phyloP scores from a whole-genome alignment of 1,140 invertebrate species.

The Bombus vancouverensis region DNA sequence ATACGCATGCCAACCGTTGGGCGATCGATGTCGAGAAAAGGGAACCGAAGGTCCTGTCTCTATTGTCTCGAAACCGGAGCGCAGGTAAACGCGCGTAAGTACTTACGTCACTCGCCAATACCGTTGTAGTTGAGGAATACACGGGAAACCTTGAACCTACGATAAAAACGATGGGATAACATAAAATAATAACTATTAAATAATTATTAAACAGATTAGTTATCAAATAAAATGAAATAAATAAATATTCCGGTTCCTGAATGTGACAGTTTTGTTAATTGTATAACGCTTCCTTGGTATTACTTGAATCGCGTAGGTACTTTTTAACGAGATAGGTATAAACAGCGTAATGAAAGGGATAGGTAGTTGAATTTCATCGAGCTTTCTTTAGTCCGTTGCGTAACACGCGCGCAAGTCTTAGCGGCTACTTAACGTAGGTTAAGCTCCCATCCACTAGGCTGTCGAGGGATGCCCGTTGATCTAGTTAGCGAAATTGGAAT shows the following conservation, averaged over 20 bases:
- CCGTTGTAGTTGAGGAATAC: neutral
- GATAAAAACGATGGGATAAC: neutral
- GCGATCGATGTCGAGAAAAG: constrained; percentile 62
- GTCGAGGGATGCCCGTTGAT: constrained; percentile 27
- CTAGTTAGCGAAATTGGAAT: constrained; percentile 62
- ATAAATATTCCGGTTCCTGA: too few species aligned
- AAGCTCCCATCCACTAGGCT: neutral
- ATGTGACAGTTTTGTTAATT: too few species aligned
- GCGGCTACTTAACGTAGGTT: neutral
- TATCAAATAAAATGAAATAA: too few species aligned
- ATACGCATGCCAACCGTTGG: constrained; percentile 60
- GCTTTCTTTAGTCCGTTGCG: constrained; percentile 17
- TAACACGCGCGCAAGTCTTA: neutral
- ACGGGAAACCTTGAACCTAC: neutral
- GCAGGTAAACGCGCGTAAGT: constrained; percentile 39
- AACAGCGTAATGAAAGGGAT: neutral
- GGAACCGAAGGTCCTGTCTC: constrained; percentile 50
- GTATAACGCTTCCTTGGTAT: neutral
- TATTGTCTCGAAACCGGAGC: constrained; percentile 69
- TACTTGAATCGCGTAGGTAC: neutral
- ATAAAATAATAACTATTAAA: neutral
- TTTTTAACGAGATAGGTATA: neutral
- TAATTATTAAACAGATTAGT: neutral
- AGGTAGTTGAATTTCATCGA: neutral
- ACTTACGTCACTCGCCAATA: constrained; percentile 31